These are phyloP conservation scores for Noctua pronuba DNA, from an alignment of 2,888 invertebrate species.

Conservation along the genomic window DNA sequence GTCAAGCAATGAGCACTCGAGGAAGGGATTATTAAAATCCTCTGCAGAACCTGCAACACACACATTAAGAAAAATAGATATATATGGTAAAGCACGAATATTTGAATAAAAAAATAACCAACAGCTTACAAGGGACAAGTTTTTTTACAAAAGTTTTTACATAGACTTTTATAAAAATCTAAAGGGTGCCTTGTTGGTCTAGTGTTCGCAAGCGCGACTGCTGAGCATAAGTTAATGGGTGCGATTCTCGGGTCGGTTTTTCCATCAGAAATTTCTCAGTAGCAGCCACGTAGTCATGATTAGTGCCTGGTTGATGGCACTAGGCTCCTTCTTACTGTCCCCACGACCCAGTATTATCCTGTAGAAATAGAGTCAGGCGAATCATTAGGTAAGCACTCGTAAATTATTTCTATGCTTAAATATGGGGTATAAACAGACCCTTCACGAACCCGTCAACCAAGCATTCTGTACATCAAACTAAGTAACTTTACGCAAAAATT, in stretches of 20 bases:
- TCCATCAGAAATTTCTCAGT: too few species aligned
- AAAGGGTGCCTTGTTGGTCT: too few species aligned
- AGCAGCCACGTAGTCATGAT: too few species aligned
- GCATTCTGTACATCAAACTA: too few species aligned
- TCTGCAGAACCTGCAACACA: constrained; percentile 28
- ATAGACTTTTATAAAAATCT: neutral
- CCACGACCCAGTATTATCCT: neutral
- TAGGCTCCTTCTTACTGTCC: neutral
- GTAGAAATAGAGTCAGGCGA: neutral
- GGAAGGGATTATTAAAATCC: constrained; percentile 54
- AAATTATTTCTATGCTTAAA: neutral
- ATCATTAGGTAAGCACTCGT: neutral
- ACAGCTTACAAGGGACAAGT: neutral
- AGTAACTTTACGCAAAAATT: too few species aligned
- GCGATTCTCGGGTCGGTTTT: too few species aligned
- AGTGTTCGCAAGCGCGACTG: too few species aligned
- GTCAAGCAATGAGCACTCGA: constrained; percentile 7
- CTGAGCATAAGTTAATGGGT: too few species aligned
- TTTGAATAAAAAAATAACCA: neutral
- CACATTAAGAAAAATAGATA: neutral
- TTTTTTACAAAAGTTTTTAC: neutral
- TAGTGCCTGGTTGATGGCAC: too few species aligned
- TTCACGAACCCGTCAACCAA: too few species aligned
- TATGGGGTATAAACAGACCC: too few species aligned
- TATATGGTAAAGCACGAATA: neutral